Percentiles rank a stretch among this genome's conserved stretches.
These are phyloP conservation scores for Gymnoscopelus microlampas DNA, from an alignment of 2,797 vertebrate species.

Conservation along the genomic window DNA sequence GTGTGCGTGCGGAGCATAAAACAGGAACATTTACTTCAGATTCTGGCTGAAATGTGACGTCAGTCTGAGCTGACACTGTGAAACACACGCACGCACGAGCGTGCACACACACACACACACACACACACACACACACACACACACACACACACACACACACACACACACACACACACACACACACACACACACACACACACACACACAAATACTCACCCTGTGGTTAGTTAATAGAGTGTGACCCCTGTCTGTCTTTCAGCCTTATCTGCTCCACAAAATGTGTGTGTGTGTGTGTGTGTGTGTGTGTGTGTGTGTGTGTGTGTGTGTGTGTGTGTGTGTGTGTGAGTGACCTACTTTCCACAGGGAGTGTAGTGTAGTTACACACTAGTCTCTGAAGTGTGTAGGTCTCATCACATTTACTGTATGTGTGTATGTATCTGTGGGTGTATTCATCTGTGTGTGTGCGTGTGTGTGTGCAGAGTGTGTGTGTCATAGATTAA, in stretches of 20 bases:
- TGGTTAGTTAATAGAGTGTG: slow-evolving; percentile 60
- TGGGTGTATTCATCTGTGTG: neutral
- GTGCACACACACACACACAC: slow-evolving; percentile 2
- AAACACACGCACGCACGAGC: neutral
- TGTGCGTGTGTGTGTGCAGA: neutral
- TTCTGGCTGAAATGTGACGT: too few species aligned
- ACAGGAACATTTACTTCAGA: too few species aligned
- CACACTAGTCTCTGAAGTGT: too few species aligned
- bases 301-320: slow-evolving; percentile 11
- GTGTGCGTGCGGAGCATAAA: too few species aligned
- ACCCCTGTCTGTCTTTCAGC: slow-evolving; percentile 66
- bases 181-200: slow-evolving; percentile 12
- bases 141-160: slow-evolving; percentile 15
- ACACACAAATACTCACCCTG: slow-evolving; percentile 29
- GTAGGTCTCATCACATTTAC: too few species aligned
- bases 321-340: slow-evolving; percentile 5
- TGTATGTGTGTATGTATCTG: neutral
- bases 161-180: slow-evolving; percentile 2
- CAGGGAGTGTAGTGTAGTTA: neutral
- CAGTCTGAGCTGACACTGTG: too few species aligned
- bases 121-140: slow-evolving; percentile 8
- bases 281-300: slow-evolving; percentile 5
- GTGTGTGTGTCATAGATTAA: neutral
- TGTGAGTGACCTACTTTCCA: neutral
- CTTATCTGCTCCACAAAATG: slow-evolving; percentile 50